Evolutionary conservation across 2,113 vertebrate species (phyloP).

Genomic region (Mastomys natalensis): DNA sequence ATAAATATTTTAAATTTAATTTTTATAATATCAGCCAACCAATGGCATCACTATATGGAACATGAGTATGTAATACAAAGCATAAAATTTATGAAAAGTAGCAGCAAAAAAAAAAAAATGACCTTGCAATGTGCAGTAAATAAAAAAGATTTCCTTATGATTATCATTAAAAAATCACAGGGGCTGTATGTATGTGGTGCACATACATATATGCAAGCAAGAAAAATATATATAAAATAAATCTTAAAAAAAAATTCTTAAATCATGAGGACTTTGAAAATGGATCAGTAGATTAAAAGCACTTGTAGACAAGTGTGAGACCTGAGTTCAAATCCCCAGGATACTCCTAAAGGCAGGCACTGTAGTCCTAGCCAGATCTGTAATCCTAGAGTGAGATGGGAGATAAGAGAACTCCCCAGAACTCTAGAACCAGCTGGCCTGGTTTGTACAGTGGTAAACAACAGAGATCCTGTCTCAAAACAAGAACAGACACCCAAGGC

Average conservation of each 20-base stretch:
- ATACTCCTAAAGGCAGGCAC: background rate
- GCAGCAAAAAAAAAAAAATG: background rate
- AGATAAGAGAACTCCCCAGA: background rate
- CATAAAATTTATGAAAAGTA: slow-evolving; percentile 10
- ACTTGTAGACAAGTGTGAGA: background rate
- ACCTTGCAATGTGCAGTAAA: background rate
- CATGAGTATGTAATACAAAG: background rate
- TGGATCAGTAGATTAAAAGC: background rate
- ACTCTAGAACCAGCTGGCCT: background rate
- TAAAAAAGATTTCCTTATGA: background rate
- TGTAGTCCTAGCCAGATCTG: background rate
- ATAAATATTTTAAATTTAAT: slow-evolving; percentile 30
- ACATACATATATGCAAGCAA: background rate
- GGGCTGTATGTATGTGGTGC: background rate
- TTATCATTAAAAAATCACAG: background rate
- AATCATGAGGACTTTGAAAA: background rate
- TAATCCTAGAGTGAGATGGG: background rate
- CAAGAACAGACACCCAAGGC: background rate
- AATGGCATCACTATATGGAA: background rate
- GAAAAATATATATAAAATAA: background rate
- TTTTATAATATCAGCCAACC: slow-evolving; percentile 20
- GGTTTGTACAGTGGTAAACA: background rate
- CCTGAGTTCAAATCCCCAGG: background rate
- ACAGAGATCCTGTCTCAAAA: background rate
- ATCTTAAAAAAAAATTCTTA: background rate